Percentiles rank a stretch among this genome's conserved stretches.
phyloP scores from a whole-genome alignment of 2,113 vertebrate genomes.

The Natator depressus region DNA sequence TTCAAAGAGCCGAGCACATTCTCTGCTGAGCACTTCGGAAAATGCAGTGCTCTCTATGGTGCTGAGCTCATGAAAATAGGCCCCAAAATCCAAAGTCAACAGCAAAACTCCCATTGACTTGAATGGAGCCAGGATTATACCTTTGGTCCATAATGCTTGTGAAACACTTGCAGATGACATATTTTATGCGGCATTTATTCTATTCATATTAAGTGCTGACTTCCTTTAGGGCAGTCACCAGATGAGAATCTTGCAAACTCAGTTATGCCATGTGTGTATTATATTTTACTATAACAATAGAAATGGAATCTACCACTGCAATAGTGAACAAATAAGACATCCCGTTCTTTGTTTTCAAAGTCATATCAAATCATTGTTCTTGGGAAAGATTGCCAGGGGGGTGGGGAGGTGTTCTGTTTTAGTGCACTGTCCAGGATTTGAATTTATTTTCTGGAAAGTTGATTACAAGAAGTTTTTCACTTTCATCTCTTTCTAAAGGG shows the following conservation, averaged over 20 bases:
- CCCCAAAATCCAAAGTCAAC: neutral
- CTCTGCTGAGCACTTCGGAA: neutral
- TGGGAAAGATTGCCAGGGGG: neutral
- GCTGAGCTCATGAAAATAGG: neutral
- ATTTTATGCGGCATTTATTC: conserved; percentile 28
- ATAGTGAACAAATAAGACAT: neutral
- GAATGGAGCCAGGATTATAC: conserved; percentile 24
- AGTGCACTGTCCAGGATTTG: neutral
- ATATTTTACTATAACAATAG: neutral
- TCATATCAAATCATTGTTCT: neutral
- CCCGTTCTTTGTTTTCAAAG: neutral
- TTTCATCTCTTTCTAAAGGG: conserved; percentile 33
- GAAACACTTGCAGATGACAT: conserved; percentile 5
- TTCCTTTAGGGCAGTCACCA: neutral
- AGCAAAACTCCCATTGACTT: neutral
- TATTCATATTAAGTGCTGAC: neutral
- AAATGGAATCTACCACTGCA: neutral
- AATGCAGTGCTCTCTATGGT: neutral
- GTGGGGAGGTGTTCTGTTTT: neutral
- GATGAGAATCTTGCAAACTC: neutral
- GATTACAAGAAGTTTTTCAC: conserved; percentile 17
- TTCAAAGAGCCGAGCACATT: neutral
- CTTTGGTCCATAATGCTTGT: neutral
- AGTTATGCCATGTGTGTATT: neutral
- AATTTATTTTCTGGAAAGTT: conserved; percentile 14